A percentile compares a stretch with the other conserved stretches of the same genome.
phyloP scores from a whole-genome alignment of 2,888 invertebrate genomes.

The Hirudinaria manillensis region DNA sequence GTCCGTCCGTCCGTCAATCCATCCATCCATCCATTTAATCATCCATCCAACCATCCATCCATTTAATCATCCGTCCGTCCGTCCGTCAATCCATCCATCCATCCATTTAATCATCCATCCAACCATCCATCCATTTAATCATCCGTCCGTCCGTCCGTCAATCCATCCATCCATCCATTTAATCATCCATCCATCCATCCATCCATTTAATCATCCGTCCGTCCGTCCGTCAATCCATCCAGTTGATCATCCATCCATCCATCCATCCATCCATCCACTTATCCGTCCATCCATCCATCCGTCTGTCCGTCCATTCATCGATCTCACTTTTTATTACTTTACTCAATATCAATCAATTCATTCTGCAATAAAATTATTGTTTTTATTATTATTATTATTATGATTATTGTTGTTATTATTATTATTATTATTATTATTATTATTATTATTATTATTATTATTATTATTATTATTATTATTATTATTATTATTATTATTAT shows the following conservation, averaged over 20 bases:
- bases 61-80: too few species aligned
- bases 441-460: not conserved
- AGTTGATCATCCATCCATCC: too few species aligned
- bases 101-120: not conserved
- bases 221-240: too few species aligned
- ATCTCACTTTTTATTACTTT: not conserved
- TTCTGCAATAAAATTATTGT: not conserved
- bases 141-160: too few species aligned
- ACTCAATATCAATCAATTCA: not conserved
- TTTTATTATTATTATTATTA: not conserved
- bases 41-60: too few species aligned
- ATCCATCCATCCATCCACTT: too few species aligned
- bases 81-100: too few species aligned
- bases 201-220: not conserved
- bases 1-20: too few species aligned
- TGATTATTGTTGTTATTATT: not conserved
- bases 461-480: not conserved
- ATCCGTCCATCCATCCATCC: not conserved
- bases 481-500: not conserved
- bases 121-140: too few species aligned
- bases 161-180: too few species aligned
- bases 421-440: not conserved
- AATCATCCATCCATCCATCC: not conserved
- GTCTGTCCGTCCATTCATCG: not conserved
- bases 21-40: too few species aligned